These are phyloP conservation scores for Ptilodon capucinus DNA, from an alignment of 2,888 invertebrate genomes.

Conservation along the genomic window DNA sequence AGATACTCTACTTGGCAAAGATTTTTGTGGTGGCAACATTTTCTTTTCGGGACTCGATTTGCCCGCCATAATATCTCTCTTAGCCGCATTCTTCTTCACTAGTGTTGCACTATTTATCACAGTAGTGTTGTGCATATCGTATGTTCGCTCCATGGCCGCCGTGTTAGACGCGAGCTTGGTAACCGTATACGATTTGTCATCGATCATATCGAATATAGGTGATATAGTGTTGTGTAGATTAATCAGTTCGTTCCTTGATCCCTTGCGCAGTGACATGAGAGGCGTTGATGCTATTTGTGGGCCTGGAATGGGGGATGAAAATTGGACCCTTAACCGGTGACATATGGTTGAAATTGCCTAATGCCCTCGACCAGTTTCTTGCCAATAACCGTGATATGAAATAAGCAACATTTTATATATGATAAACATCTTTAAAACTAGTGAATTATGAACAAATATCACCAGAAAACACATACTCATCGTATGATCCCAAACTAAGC, in stretches of 20 bases:
- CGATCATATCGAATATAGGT: slow-evolving; percentile 67
- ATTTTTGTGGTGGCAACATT: slow-evolving; percentile 38
- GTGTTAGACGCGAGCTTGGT: slow-evolving; percentile 40
- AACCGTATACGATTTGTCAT: slow-evolving; percentile 62
- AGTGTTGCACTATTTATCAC: slow-evolving; percentile 66
- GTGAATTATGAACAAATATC: neutral
- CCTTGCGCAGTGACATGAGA: slow-evolving; percentile 47
- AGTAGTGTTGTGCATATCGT: slow-evolving; percentile 53
- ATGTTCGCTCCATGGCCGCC: slow-evolving; percentile 45
- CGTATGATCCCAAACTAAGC: too few relatives aligned
- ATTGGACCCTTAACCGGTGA: neutral
- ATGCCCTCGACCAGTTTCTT: neutral
- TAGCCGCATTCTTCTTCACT: slow-evolving; percentile 52
- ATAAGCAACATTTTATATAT: too few relatives aligned
- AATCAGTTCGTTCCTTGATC: slow-evolving; percentile 52
- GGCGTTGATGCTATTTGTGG: slow-evolving; percentile 70
- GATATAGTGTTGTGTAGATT: slow-evolving; percentile 70
- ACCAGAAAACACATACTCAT: too few relatives aligned
- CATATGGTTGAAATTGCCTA: neutral
- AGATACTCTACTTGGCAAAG: slow-evolving; percentile 37
- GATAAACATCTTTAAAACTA: neutral
- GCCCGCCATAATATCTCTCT: slow-evolving; percentile 60
- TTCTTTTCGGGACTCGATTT: slow-evolving; percentile 59
- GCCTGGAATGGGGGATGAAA: slow-evolving; percentile 43
- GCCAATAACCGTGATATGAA: neutral